These are phyloP conservation scores for Drosophila pullipes DNA, from an alignment of 2,888 invertebrate genomes.

Conservation along the genomic window DNA sequence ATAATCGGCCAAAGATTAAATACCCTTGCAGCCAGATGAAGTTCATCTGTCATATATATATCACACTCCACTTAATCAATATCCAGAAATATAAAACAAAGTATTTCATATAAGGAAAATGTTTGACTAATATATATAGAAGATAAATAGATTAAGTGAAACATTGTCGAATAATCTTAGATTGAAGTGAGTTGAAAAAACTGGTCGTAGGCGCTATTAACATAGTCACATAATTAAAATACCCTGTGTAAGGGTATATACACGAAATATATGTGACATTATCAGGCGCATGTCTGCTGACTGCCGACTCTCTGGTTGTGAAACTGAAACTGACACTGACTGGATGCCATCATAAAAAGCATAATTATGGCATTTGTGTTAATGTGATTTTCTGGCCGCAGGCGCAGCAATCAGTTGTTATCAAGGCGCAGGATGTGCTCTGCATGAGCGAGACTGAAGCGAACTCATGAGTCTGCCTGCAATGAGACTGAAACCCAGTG, in stretches of 20 bases:
- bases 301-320: slow-evolving; percentile 15
- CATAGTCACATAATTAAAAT: background rate
- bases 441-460: slow-evolving; percentile 26
- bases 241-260: background rate
- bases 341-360: slow-evolving; percentile 73
- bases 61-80: background rate
- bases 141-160: background rate
- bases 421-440: slow-evolving; percentile 63
- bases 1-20: background rate
- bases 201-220: background rate
- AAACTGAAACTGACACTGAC: slow-evolving; percentile 33
- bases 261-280: slow-evolving; percentile 22
- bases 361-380: slow-evolving; percentile 83
- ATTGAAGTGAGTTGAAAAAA: background rate
- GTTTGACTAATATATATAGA: too few relatives aligned
- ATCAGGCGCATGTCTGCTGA: slow-evolving; percentile 26
- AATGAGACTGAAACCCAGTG: slow-evolving; percentile 17
- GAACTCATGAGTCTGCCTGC: slow-evolving; percentile 26
- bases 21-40: background rate
- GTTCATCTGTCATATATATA: background rate
- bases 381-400: slow-evolving; percentile 82
- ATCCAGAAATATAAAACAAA: background rate
- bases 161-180: background rate
- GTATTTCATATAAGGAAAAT: too few relatives aligned
- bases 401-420: slow-evolving; percentile 72